A percentile compares a stretch with the other conserved stretches of the same genome.
Conservation (phyloP, 2,888 invertebrate species). For the Encarsia formosa region DNA sequence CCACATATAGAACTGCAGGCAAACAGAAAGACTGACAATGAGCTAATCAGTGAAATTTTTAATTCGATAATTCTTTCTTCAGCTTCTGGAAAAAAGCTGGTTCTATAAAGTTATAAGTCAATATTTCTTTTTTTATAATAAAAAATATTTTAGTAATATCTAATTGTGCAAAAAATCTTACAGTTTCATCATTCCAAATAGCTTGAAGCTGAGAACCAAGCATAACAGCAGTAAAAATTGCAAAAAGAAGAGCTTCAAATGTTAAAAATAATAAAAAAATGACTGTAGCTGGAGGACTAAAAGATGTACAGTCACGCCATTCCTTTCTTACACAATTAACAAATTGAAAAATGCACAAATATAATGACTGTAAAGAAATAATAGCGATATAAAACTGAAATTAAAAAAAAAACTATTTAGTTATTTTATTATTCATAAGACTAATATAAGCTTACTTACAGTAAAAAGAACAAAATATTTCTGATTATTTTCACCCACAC, state of each 20-base stretch:
- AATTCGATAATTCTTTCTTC: no score
- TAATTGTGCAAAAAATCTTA: conserved; percentile 52
- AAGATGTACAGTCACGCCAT: conserved; percentile 91
- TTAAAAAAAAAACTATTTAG: neutral
- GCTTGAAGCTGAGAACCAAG: conserved; percentile 93
- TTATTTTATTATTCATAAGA: neutral
- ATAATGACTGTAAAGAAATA: conserved; percentile 89
- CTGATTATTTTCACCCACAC: conserved; percentile 98
- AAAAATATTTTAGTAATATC: no score
- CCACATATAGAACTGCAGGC: no score
- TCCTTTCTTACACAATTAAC: conserved; percentile 88
- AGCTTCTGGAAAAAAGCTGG: no score
- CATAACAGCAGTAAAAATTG: conserved; percentile 97
- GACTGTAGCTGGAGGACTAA: conserved; percentile 94
- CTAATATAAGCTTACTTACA: conserved; percentile 58
- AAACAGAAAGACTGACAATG: no score
- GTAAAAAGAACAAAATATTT: conserved; percentile 99
- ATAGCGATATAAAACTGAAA: conserved; percentile 95
- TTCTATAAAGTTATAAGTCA: no score
- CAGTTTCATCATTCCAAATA: conserved; percentile 98
- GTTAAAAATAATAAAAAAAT: conserved; percentile 85
- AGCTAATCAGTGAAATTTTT: no score
- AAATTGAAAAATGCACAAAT: conserved; percentile 89
- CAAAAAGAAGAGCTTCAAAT: conserved; percentile 92
- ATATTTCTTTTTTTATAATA: no score